These are phyloP conservation scores for Hydrozoanthus tunicans DNA, from an alignment of 64 coral and sea anemone genomes.

Conservation along the genomic window DNA sequence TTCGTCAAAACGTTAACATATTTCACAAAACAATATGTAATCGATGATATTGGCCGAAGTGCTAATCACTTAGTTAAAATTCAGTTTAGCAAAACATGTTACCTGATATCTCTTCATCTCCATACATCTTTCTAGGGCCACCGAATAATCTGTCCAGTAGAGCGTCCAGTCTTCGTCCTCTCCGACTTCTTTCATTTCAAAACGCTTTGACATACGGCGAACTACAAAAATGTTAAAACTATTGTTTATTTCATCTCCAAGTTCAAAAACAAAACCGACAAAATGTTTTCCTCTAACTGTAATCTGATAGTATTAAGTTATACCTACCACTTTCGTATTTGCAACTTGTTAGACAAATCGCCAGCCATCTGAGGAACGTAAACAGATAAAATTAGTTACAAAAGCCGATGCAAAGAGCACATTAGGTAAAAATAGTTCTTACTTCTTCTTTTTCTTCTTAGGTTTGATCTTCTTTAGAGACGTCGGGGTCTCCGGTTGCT, in stretches of 20 bases:
- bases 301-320: background rate
- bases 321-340: conserved; percentile 98
- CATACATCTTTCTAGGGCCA: conserved; percentile 96
- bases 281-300: background rate
- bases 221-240: conserved; percentile 62
- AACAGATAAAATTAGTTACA: background rate
- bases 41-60: background rate
- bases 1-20: background rate
- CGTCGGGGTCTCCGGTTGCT: conserved; percentile 52
- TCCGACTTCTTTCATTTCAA: conserved; percentile 98
- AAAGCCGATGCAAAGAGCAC: background rate
- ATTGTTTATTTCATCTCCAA: background rate
- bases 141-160: conserved; percentile 95
- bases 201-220: conserved; percentile 87
- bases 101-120: conserved; percentile 99
- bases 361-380: conserved; percentile 77
- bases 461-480: conserved; percentile 78
- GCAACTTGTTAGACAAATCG: conserved; percentile 86
- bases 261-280: background rate
- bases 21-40: background rate
- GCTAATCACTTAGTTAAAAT: background rate
- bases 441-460: conserved; percentile 97
- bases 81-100: background rate
- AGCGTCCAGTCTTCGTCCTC: conserved; percentile 98
- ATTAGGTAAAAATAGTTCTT: background rate